Percentiles rank a stretch among this genome's conserved stretches.
Conservation (phyloP, 2,113 vertebrate genomes). For the Percopsis transmontana region DNA sequence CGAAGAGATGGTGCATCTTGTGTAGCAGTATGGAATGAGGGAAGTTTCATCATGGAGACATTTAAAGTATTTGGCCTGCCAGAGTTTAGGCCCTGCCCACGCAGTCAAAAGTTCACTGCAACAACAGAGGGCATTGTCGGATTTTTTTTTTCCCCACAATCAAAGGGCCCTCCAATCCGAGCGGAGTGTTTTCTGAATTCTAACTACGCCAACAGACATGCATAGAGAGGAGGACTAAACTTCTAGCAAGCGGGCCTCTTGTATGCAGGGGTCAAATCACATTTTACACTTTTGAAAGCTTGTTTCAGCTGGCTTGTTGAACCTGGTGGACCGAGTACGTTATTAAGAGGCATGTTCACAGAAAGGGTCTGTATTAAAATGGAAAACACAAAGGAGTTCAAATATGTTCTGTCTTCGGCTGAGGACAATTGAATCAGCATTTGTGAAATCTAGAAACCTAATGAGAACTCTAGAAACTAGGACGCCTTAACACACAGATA, state of each 20-base stretch:
- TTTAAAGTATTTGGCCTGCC: conserved; percentile 73
- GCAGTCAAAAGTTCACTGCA: conserved; percentile 78
- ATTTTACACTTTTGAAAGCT: conserved; percentile 43
- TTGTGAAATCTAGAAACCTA: too few relatives aligned
- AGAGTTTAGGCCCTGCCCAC: conserved; percentile 62
- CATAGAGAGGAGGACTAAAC: conserved; percentile 59
- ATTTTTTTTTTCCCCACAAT: conserved; percentile 46
- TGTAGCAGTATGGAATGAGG: too few relatives aligned
- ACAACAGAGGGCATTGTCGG: conserved; percentile 76
- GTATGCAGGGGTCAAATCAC: conserved; percentile 55
- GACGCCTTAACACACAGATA: too few relatives aligned
- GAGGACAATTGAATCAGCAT: too few relatives aligned
- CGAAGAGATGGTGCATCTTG: too few relatives aligned
- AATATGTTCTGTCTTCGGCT: too few relatives aligned
- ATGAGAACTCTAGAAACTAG: too few relatives aligned
- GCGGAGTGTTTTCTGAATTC: conserved; percentile 58
- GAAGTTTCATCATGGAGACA: conserved; percentile 60
- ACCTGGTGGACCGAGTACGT: conserved; percentile 39
- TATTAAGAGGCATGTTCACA: conserved; percentile 41
- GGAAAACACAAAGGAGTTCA: too few relatives aligned
- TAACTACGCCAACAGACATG: conserved; percentile 69
- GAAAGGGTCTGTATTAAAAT: conserved; percentile 36
- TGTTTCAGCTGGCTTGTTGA: conserved; percentile 33
- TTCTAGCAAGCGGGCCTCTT: conserved; percentile 50
- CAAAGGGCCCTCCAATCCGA: conserved; percentile 64